Base-by-base conservation (phyloP, 92 coral and sea anemone species). In the Epizoanthus ramosus region DNA sequence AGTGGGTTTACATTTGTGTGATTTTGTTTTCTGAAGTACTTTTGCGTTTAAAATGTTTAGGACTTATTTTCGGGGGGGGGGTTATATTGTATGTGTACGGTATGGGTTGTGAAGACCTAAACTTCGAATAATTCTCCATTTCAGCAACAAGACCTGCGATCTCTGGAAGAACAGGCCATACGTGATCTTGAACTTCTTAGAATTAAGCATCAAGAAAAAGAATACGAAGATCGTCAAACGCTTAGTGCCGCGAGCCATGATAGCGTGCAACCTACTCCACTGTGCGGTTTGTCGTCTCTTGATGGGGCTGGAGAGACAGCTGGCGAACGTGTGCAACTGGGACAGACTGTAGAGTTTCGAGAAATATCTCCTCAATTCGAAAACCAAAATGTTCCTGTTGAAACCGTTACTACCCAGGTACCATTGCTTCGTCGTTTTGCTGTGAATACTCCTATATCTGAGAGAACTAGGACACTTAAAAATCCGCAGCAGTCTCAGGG, bases 161-260 rank as follows among this genome's bases (percentile, higher is more conserved):
- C 82, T 31, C 82, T 77, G 8, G 82, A 77, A 45, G 82, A 41
- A 39, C 82, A 77, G 47, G 82, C 66, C 16, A 41, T 61, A 25
- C 82, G 57, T 21, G 82, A 77, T 77, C 66, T 77, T 22, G 70
- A 77, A 25, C 82, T 77, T 60, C 82, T 77, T 63, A 37, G 70
- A 77, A 19, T 59, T 57, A 63, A 77, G 3, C 82, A 77, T 21
- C 59, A 61, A 77, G 82, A 77, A 59, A 61, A 41, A 60, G 71
- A 61, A 23, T 41, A 77, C 43, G 47, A 41, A 60, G 71, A 61
- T 21, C 71, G 59, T 75, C 8, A 33, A 41, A 35, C 35, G 52
- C 8, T n/a, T 75, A 16, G 25, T 56, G 31, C 81, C 37, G 4
- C 68, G 41, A 58, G 54, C 19, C 23, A 23, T 75, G 18, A 39